phyloP scores from a whole-genome alignment of 2,797 vertebrate species.

The Propithecus perrieri region DNA sequence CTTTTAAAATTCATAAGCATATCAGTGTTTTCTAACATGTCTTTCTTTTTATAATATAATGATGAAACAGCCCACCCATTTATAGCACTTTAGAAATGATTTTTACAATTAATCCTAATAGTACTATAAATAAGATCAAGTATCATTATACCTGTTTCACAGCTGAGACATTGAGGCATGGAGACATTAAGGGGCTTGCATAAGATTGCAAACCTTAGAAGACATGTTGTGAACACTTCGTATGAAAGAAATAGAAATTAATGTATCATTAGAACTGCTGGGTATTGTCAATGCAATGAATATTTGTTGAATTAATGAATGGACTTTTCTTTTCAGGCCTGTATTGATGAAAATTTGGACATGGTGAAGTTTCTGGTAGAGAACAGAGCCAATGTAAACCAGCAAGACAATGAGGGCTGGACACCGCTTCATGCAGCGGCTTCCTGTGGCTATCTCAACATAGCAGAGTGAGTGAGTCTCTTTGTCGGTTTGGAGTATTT shows the following conservation, averaged over 20 bases:
- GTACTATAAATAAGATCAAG: background rate
- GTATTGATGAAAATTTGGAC: constrained; percentile 89
- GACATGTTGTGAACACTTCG: background rate
- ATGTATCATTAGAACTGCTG: background rate
- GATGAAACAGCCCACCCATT: background rate
- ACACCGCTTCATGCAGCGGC: constrained; percentile 88
- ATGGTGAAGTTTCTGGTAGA: constrained; percentile 89
- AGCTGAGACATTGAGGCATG: background rate
- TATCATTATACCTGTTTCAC: background rate
- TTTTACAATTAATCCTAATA: background rate
- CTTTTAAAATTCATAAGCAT: background rate
- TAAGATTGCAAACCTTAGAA: background rate
- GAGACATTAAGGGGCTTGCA: background rate
- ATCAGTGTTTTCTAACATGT: background rate
- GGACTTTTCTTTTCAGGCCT: constrained; percentile 81
- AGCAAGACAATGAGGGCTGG: constrained; percentile 89
- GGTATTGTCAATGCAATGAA: background rate
- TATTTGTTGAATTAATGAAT: constrained; percentile 26
- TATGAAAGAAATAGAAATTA: background rate
- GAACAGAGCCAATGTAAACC: constrained; percentile 86
- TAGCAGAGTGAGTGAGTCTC: constrained; percentile 88
- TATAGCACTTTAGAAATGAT: background rate
- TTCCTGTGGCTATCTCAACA: constrained; percentile 88
- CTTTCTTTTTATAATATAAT: background rate
- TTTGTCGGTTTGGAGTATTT: background rate